Conservation (phyloP, 2,113 vertebrate species). For the Clarias gariepinus region DNA sequence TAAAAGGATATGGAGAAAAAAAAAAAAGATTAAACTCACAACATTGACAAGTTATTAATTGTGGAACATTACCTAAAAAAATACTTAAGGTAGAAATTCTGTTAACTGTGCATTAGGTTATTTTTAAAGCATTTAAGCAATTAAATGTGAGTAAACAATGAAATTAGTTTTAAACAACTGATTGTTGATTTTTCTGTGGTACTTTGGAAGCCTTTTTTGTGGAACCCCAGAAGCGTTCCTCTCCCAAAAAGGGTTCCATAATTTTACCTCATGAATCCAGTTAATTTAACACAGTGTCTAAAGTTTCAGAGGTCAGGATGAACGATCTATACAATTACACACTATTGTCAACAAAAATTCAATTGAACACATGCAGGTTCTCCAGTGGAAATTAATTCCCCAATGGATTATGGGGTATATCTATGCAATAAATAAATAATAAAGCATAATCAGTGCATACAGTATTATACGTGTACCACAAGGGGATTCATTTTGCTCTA, state of each 20-base stretch:
- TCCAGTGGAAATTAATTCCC: neutral
- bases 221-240: neutral
- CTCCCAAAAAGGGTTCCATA: neutral
- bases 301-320: neutral
- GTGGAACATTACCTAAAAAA: neutral
- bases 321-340: neutral
- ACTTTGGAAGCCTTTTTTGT: neutral
- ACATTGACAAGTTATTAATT: neutral
- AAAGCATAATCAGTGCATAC: slow-evolving; percentile 9
- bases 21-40: neutral
- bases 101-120: neutral
- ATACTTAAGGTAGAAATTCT: neutral
- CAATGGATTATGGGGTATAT: neutral
- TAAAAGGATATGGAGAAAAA: neutral
- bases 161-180: neutral
- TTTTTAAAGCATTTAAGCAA: neutral
- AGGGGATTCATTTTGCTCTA: neutral
- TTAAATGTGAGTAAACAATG: neutral
- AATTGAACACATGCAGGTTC: neutral
- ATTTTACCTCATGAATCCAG: neutral
- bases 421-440: neutral
- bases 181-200: neutral
- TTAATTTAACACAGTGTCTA: neutral
- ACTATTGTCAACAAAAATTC: neutral
- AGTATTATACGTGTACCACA: neutral